Percentiles rank a stretch among this genome's conserved stretches.
Evolutionary conservation across 2,888 invertebrate genomes (phyloP).

Genomic region (Caenorhabditis wallacei): DNA sequence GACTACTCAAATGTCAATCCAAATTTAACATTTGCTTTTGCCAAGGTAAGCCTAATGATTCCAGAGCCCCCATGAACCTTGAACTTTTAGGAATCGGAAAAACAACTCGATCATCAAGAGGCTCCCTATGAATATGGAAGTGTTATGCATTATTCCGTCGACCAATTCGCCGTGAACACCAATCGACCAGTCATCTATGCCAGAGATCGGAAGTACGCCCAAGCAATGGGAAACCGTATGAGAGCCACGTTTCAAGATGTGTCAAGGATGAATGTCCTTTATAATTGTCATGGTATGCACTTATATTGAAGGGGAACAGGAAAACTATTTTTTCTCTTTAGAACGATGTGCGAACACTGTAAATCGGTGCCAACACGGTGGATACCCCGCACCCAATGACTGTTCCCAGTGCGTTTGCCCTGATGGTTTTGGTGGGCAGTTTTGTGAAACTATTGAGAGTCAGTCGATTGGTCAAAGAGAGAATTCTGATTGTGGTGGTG

Average conservation of each 20-base stretch:
- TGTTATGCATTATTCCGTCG: constrained; percentile 73
- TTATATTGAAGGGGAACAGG: background rate
- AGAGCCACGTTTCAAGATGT: constrained; percentile 71
- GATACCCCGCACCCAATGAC: constrained; percentile 75
- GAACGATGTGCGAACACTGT: constrained; percentile 60
- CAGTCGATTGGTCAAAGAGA: constrained; percentile 67
- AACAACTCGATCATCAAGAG: constrained; percentile 57
- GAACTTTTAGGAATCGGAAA: constrained; percentile 43
- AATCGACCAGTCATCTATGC: constrained; percentile 67
- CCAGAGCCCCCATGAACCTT: background rate
- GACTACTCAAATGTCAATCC: constrained; percentile 66
- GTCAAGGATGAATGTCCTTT: constrained; percentile 66
- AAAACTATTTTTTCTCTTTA: constrained; percentile 22
- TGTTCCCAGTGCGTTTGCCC: constrained; percentile 78
- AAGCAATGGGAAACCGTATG: constrained; percentile 73
- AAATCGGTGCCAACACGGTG: constrained; percentile 67
- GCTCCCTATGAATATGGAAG: constrained; percentile 72
- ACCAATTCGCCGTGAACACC: constrained; percentile 64
- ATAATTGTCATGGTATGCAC: constrained; percentile 62
- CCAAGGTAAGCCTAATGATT: constrained; percentile 33
- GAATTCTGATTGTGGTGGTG: constrained; percentile 57
- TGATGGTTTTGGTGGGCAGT: constrained; percentile 74
- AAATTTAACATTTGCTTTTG: constrained; percentile 62
- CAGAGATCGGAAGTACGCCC: constrained; percentile 53
- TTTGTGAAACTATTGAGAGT: constrained; percentile 71